phyloP scores from a whole-genome alignment of 1,140 invertebrate genomes.

The Diachasma alloeum region DNA sequence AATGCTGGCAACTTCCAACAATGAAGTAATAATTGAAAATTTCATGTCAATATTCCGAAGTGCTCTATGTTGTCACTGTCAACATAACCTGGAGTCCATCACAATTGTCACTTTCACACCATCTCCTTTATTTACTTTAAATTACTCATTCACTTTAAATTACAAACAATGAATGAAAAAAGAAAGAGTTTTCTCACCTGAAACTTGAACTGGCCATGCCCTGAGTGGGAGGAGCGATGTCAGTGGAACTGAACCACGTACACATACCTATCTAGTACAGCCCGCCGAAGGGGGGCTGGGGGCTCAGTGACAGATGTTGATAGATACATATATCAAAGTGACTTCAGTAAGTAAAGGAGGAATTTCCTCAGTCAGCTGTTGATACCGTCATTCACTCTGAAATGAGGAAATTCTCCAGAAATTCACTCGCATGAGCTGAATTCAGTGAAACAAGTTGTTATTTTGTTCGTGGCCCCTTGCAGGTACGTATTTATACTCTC shows the following conservation, averaged over 20 bases:
- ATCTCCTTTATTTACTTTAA: no score
- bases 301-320: not conserved
- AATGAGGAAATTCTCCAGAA: not conserved
- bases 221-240: slow-evolving; percentile 38
- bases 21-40: no score
- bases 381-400: not conserved
- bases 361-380: not conserved
- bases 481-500: no score
- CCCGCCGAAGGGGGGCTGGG: no score
- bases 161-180: not conserved
- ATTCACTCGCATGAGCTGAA: no score
- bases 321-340: not conserved
- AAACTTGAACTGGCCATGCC: slow-evolving; percentile 63
- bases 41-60: not conserved
- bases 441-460: no score
- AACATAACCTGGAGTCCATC: not conserved
- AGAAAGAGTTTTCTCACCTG: slow-evolving; percentile 45
- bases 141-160: no score
- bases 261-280: no score
- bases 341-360: not conserved
- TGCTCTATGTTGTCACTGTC: not conserved
- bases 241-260: slow-evolving; percentile 28
- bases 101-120: not conserved
- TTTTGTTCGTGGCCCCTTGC: no score
- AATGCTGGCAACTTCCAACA: no score